Base-by-base conservation (phyloP, 2,888 invertebrate genomes). In the Anoplius nigerrimus region DNA sequence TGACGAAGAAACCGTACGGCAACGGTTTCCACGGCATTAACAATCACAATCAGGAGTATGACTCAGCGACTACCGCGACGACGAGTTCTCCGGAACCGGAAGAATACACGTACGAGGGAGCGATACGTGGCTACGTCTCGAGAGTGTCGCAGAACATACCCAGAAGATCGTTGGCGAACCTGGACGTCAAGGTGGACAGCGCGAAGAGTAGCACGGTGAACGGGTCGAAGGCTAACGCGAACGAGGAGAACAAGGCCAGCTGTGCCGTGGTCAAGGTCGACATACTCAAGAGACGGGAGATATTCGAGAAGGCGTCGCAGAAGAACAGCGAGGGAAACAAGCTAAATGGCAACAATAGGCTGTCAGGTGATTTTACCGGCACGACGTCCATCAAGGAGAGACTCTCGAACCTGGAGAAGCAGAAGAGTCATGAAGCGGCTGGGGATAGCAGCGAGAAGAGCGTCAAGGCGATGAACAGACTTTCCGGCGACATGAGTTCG, bases 101-200 rank as follows among this genome's bases (percentile, higher is more conserved):
- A 82, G 95, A 95, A 87, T 96, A 95, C 88, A 95, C 95, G 0
- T 96, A 95, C 87, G 96, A 96, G 89, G 94, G 95, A 80, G 95
- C 96, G 80, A 96, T 96, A 80, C 94, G 96, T 85, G 94, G 95
- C 79, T 96, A 96, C 89, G 94, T 95, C 80, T 94, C 95, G 60
- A 91, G 95, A 78, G 95, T 94, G 55, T 72, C 87, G 16, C 88
- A 87, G 56, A 88, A 86, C 52, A 84, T 87, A 58, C 86, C 88
- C 0, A 87, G 89, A 81, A 85, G 89, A 71, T 82, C 86, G 0
- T 62, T 86, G 42, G 84, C 82, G 0, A 82, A 80, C 18, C 58
- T 84, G 22, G 86, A 88, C 54, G 69, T 78, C 0, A 87, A 86
- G 42, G 67, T 83, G 3, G 82, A 82, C 4, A 80, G 72, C 72